Evolutionary conservation across 2,888 invertebrate species (phyloP).

Genomic region (Cetonia aurata): DNA sequence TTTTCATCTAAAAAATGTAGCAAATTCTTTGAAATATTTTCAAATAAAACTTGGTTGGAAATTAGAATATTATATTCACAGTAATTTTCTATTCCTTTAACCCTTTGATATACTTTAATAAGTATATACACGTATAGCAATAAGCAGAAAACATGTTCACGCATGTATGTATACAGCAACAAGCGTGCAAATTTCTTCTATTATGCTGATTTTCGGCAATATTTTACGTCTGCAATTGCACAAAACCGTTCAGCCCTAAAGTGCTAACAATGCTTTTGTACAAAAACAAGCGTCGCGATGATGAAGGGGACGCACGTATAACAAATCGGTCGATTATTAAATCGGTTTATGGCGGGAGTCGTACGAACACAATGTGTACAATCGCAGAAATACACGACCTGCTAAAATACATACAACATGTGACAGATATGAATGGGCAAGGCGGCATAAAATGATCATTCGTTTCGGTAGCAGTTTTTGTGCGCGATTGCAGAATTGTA

Average conservation of each 20-base stretch:
- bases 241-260: conserved; percentile 57
- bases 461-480: conserved; percentile 59
- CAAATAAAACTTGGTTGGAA: too few species aligned
- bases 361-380: conserved; percentile 53
- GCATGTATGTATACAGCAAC: conserved; percentile 8
- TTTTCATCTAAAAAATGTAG: too few species aligned
- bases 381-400: conserved; percentile 59
- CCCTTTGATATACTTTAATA: too few species aligned
- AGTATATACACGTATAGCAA: too few species aligned
- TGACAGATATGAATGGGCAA: conserved; percentile 59
- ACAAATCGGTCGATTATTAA: conserved; percentile 63
- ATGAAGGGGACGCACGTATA: conserved; percentile 60
- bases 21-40: too few species aligned
- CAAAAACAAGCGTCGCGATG: conserved; percentile 61
- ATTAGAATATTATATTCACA: too few species aligned
- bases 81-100: too few species aligned
- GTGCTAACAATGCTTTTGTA: conserved; percentile 61
- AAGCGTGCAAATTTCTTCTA: conserved; percentile 32
- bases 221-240: conserved; percentile 48
- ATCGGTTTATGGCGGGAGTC: conserved; percentile 60
- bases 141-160: background rate
- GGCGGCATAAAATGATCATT: conserved; percentile 62
- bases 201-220: conserved; percentile 37
- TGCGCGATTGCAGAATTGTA: conserved; percentile 60
- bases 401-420: conserved; percentile 58